These are phyloP conservation scores for Ploceus nigricollis DNA, from an alignment of 2,113 vertebrate genomes.

Conservation along the genomic window DNA sequence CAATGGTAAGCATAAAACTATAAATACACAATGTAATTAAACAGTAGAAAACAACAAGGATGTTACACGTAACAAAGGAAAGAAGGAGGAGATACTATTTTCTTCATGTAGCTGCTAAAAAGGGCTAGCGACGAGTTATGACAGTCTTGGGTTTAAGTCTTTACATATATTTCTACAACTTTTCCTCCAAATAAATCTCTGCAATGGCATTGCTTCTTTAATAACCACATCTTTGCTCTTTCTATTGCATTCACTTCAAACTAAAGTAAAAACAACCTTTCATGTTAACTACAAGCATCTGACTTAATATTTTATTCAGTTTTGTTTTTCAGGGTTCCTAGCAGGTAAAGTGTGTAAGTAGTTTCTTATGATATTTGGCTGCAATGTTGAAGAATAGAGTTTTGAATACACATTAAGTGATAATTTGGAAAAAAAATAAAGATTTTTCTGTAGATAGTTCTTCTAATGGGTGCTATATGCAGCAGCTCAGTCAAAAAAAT, in stretches of 20 bases:
- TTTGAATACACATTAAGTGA: slow-evolving; percentile 40
- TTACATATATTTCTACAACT: slow-evolving; percentile 91
- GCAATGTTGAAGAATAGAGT: slow-evolving; percentile 48
- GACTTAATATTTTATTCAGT: slow-evolving; percentile 16
- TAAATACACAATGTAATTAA: slow-evolving; percentile 90
- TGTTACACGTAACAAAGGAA: slow-evolving; percentile 76
- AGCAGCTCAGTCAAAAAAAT: slow-evolving; percentile 72
- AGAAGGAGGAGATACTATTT: slow-evolving; percentile 67
- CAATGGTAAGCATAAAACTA: slow-evolving; percentile 93
- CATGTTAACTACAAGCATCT: slow-evolving; percentile 54
- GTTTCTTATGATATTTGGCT: slow-evolving; percentile 58
- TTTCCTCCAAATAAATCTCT: slow-evolving; percentile 72
- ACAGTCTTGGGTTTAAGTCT: slow-evolving; percentile 70
- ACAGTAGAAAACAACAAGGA: slow-evolving; percentile 86
- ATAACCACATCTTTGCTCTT: slow-evolving; percentile 65
- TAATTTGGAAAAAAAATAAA: slow-evolving; percentile 31
- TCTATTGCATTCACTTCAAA: slow-evolving; percentile 65
- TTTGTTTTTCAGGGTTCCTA: slow-evolving; percentile 56
- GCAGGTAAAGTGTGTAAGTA: background rate
- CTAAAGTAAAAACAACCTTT: slow-evolving; percentile 27
- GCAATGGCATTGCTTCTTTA: slow-evolving; percentile 65
- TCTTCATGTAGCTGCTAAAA: slow-evolving; percentile 67
- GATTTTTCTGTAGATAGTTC: slow-evolving; percentile 48
- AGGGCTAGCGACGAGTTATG: slow-evolving; percentile 59
- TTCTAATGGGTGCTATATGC: slow-evolving; percentile 28